A percentile compares a stretch with the other conserved stretches of the same genome.
Conservation (phyloP, 2,888 invertebrate genomes). For the Linnaemya tessellans region DNA sequence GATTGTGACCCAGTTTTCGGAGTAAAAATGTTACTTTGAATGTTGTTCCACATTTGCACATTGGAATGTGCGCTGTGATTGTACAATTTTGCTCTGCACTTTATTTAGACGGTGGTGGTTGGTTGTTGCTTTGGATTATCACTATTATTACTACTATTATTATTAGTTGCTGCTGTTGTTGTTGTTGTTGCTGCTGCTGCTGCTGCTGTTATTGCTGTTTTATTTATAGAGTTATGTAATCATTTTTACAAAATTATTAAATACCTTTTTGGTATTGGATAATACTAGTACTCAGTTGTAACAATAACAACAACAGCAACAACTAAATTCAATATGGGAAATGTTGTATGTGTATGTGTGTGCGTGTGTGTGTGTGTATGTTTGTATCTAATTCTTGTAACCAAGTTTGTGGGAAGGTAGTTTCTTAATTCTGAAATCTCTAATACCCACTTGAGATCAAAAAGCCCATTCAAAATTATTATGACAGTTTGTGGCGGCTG, state of each 20-base stretch:
- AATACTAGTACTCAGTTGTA: conserved; percentile 18
- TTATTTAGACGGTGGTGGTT: conserved; percentile 28
- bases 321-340: conserved; percentile 6
- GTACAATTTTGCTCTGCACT: conserved; percentile 55
- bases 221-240: conserved; percentile 57
- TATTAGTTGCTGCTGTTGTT: conserved; percentile 19
- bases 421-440: background rate
- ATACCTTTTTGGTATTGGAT: conserved; percentile 59
- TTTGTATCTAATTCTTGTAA: background rate
- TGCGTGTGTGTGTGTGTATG: background rate
- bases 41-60: conserved; percentile 72
- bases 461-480: background rate
- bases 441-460: background rate
- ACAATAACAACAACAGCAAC: background rate
- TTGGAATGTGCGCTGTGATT: conserved; percentile 66
- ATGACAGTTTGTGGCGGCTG: background rate
- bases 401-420: background rate
- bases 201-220: conserved; percentile 18
- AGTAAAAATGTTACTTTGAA: conserved; percentile 70
- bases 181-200: conserved; percentile 15
- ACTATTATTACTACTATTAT: background rate
- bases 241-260: conserved; percentile 57
- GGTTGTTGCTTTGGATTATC: conserved; percentile 33
- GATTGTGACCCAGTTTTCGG: conserved; percentile 71
- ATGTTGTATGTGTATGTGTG: background rate